phyloP scores from a whole-genome alignment of 2,797 vertebrate genomes.

The Sciaenops ocellatus region DNA sequence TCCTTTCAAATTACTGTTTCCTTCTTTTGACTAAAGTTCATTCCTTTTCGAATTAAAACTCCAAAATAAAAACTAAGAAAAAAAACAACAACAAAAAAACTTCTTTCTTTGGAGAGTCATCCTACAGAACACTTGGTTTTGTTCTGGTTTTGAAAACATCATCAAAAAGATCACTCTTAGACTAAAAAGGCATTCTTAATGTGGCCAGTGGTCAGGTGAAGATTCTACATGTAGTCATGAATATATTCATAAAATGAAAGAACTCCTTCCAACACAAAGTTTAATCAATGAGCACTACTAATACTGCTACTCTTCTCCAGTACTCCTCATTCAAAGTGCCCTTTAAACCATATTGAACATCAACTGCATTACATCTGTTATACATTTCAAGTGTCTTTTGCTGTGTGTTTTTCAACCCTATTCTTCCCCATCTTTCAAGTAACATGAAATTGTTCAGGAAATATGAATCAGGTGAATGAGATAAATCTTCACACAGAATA shows the following conservation, averaged over 20 bases:
- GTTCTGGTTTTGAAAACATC: slow-evolving; percentile 7
- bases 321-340: slow-evolving; percentile 6
- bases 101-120: not conserved
- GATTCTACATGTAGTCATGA: not conserved
- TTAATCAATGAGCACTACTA: slow-evolving; percentile 7
- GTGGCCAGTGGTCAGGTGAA: not conserved
- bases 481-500: not conserved
- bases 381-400: not conserved
- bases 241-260: slow-evolving; percentile 3
- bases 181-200: not conserved
- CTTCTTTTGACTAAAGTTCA: not conserved
- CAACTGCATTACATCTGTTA: not conserved
- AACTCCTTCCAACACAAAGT: slow-evolving; percentile 1
- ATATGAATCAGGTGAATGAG: not conserved
- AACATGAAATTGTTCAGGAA: not conserved
- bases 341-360: slow-evolving; percentile 27
- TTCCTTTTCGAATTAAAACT: slow-evolving; percentile 23
- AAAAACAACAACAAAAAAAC: too few species aligned
- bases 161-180: slow-evolving; percentile 5
- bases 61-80: not conserved
- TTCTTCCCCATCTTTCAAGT: not conserved
- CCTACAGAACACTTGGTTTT: not conserved
- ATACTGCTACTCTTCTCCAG: not conserved
- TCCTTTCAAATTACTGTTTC: slow-evolving; percentile 14
- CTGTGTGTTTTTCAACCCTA: too few species aligned